Evolutionary conservation across 2,113 vertebrate species (phyloP), one percentile per base, ranked within the genome.

Genomic region (human (Homo sapiens)): DNA sequence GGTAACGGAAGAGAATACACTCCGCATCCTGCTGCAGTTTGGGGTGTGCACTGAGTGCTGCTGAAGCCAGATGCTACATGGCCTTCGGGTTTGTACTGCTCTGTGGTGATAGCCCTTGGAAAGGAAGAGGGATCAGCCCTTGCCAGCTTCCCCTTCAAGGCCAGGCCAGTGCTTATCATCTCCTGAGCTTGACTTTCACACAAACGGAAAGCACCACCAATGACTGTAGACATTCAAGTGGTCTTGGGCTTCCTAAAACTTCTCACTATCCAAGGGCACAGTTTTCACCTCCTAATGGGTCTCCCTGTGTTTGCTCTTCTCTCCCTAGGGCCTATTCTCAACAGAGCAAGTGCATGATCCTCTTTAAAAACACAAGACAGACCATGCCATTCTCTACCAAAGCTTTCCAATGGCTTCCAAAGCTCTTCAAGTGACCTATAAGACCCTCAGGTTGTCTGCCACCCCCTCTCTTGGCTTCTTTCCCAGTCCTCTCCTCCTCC

Each of bases 51-150:
- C 18, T 6, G 25, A 12, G 23, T 11, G 45, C 6, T 50, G 50
- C 43, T 48, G 57, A 95, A 16, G 76, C 25, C 75, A 82, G 50
- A 57, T 30, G 66, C 79, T 61, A 20, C 66, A 48, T 0, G 7
- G n/a, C 70, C 6, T 10, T 45, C 2, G 3, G 8, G 32, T 73
- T 43, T 78, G 23, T 35, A 40, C 40, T 14, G 10, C 55, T 14
- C 66, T 0, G 0, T 14, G 25, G 16, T 27, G 22, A 78, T 4
- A 11, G 25, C n/a, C n/a, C 48, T 55, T 25, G 0, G 25, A 55
- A 35, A 82, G 57, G 57, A 70, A 73, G 80, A 55, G 32, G 11
- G 30, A 6, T 45, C 55, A 23, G 80, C 14, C 61, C 55, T 61
- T 17, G n/a, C 52, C 25, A 40, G 38, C 18, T 80, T 43, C 70